Percentiles rank a stretch among this genome's conserved stretches.
phyloP scores from a whole-genome alignment of 2,113 vertebrate genomes.

The Hyaena hyaena region DNA sequence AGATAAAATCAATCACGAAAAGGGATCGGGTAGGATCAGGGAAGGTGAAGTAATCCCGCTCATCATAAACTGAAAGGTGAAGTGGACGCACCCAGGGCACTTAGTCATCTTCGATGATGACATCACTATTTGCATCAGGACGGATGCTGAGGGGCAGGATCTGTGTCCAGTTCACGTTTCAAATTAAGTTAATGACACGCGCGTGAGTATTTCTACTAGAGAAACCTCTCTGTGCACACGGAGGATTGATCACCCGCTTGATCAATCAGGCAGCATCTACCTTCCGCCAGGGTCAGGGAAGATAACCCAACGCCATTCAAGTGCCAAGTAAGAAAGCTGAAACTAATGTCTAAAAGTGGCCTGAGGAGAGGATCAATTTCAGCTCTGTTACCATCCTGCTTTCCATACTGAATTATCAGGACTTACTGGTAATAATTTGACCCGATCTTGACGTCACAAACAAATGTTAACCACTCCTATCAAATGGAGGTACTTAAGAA shows the following conservation, averaged over 20 bases:
- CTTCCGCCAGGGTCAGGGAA: neutral
- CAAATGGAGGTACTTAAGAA: neutral
- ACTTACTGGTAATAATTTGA: neutral
- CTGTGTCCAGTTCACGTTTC: neutral
- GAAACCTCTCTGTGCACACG: neutral
- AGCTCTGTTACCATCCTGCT: too few relatives aligned
- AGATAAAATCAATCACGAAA: neutral
- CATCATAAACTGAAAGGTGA: neutral
- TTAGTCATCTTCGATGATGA: neutral
- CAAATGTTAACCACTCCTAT: neutral
- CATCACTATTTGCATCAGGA: neutral
- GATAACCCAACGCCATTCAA: neutral
- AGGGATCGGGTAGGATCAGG: neutral
- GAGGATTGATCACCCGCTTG: neutral
- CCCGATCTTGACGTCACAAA: neutral
- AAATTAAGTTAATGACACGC: neutral
- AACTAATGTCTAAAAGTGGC: neutral
- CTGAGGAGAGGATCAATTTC: neutral
- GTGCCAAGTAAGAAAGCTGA: neutral
- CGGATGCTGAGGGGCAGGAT: neutral
- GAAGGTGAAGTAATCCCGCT: neutral
- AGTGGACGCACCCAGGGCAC: neutral
- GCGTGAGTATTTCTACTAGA: neutral
- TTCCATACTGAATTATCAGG: neutral
- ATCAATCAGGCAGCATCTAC: neutral